Evolutionary conservation across 2,797 vertebrate genomes (phyloP).

Genomic region (Alosa sapidissima): DNA sequence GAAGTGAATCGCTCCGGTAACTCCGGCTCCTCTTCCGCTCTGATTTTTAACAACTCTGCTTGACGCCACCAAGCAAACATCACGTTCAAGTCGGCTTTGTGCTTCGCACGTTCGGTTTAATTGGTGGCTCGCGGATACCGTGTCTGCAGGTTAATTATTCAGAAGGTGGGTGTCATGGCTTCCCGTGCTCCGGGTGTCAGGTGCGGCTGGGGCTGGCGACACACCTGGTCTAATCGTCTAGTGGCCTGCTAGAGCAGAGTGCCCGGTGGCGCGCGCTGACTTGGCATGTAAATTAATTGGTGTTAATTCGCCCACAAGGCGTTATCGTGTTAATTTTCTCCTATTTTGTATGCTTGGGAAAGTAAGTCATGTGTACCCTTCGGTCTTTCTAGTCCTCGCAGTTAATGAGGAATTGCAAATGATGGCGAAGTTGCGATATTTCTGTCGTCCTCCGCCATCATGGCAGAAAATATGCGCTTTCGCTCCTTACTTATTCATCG

Average conservation of each 20-base stretch:
- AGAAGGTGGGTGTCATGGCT: not conserved
- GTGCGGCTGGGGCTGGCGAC: not conserved
- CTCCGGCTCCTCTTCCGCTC: not conserved
- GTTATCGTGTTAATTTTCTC: not conserved
- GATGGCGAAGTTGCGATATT: constrained; percentile 18
- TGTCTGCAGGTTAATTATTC: not conserved
- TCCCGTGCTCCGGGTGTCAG: not conserved
- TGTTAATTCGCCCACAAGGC: constrained; percentile 8
- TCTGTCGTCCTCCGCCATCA: constrained; percentile 45
- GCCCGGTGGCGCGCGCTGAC: not conserved
- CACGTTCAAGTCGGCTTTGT: not conserved
- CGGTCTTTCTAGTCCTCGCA: not conserved
- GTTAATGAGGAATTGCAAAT: constrained; percentile 10
- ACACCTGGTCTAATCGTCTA: not conserved
- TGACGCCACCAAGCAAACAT: not conserved
- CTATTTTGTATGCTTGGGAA: not conserved
- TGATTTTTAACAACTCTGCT: not conserved
- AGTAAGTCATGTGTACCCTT: constrained; percentile 6
- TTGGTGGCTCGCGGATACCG: not conserved
- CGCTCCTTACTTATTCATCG: constrained; percentile 69
- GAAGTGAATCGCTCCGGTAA: not conserved
- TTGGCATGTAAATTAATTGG: not conserved
- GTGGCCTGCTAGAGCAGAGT: not conserved
- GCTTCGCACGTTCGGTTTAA: not conserved
- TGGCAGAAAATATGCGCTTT: constrained; percentile 46